phyloP scores from a whole-genome alignment of 1,140 invertebrate species.

The Caenorhabditis latens region DNA sequence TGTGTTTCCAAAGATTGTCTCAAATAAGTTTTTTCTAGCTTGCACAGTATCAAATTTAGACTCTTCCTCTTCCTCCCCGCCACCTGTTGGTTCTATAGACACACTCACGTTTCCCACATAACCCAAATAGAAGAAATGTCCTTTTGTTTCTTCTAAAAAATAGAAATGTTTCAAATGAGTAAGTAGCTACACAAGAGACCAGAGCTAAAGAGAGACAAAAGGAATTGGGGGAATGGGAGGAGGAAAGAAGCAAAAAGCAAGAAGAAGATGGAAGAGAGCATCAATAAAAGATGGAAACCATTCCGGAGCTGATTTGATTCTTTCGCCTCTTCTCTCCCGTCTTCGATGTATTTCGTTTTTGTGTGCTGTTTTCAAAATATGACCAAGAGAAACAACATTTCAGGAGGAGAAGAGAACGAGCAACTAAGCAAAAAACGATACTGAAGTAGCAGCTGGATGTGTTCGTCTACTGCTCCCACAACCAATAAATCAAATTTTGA shows the following conservation, averaged over 20 bases:
- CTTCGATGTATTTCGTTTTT: constrained; percentile 32
- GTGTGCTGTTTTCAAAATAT: constrained; percentile 43
- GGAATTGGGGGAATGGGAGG: not conserved
- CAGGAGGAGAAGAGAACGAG: not conserved
- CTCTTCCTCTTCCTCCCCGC: not conserved
- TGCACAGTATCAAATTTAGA: constrained; percentile 45
- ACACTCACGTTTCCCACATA: not conserved
- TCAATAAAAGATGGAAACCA: constrained; percentile 45
- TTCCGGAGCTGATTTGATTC: constrained; percentile 44
- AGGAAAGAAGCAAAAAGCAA: constrained; percentile 24
- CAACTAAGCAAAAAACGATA: not conserved
- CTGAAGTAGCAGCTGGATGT: constrained; percentile 7
- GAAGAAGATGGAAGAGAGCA: constrained; percentile 35
- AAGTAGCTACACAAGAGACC: constrained; percentile 3
- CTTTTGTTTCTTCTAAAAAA: not conserved
- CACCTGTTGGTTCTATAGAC: not conserved
- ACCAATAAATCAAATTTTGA: constrained; percentile 37
- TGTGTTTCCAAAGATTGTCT: not conserved
- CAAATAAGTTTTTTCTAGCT: not conserved
- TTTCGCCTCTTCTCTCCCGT: constrained; percentile 9
- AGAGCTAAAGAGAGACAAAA: not conserved
- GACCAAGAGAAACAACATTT: constrained; percentile 48
- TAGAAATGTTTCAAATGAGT: constrained; percentile 35
- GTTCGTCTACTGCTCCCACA: not conserved
- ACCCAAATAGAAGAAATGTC: constrained; percentile 35